Percentiles rank a stretch among this genome's conserved stretches.
Evolutionary conservation across 2,888 invertebrate genomes (phyloP).

Genomic region (Drosophila kambysellisi): DNA sequence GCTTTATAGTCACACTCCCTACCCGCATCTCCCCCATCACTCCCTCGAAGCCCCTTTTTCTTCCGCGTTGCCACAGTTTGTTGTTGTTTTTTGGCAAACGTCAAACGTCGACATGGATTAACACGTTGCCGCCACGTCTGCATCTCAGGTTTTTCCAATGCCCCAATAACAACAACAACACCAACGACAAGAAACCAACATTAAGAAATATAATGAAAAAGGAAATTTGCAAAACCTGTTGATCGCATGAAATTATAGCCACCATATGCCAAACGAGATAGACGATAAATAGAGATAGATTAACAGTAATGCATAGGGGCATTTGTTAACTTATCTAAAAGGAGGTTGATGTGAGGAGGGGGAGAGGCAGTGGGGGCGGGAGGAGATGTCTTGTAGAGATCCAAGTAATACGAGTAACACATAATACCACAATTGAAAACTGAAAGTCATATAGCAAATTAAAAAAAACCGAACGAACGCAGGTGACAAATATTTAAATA

Average conservation of each 20-base stretch:
- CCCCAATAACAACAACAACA: constrained; percentile 5
- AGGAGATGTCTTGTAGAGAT: background rate
- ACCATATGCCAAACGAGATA: constrained; percentile 48
- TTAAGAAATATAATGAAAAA: constrained; percentile 45
- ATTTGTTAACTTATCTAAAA: background rate
- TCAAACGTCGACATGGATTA: constrained; percentile 60
- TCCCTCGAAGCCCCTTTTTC: constrained; percentile 3
- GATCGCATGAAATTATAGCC: constrained; percentile 54
- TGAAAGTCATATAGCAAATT: constrained; percentile 20
- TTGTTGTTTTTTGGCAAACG: constrained; percentile 54
- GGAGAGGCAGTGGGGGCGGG: no score
- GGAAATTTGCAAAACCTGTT: constrained; percentile 67
- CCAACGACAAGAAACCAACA: constrained; percentile 19
- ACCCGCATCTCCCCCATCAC: background rate
- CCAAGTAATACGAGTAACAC: constrained; percentile 26
- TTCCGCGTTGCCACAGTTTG: constrained; percentile 16
- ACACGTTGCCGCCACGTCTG: constrained; percentile 51
- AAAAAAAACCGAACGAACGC: background rate
- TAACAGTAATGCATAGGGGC: background rate
- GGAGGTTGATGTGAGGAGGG: background rate
- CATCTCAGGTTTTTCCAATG: constrained; percentile 41
- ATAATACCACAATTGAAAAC: constrained; percentile 28
- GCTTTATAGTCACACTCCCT: constrained; percentile 32
- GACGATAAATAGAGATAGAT: background rate
- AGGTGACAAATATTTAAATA: background rate